Conservation (phyloP, 2,113 vertebrate species). For the Saguinus midas region DNA sequence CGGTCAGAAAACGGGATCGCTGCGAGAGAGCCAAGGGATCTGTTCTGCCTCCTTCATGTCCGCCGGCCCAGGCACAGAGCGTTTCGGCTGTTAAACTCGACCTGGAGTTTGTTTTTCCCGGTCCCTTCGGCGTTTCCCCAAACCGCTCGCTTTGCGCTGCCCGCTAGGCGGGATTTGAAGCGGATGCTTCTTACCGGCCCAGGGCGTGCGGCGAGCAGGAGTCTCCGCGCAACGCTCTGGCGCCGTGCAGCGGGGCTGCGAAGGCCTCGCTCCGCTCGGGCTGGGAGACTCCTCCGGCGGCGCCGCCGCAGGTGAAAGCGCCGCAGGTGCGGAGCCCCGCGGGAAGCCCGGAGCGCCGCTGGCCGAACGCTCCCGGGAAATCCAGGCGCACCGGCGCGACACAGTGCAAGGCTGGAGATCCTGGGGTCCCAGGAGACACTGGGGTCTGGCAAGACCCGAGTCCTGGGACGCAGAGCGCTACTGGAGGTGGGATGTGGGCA, state of each 20-base stretch:
- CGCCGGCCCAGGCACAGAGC: background rate
- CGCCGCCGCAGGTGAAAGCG: constrained; percentile 42
- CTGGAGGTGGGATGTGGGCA: background rate
- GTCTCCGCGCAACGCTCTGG: background rate
- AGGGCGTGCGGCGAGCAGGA: background rate
- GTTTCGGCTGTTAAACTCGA: fast-evolving
- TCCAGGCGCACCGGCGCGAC: fast-evolving
- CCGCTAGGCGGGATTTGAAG: background rate
- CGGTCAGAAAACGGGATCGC: too few relatives aligned
- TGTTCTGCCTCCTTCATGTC: fast-evolving
- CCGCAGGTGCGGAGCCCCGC: constrained; percentile 40
- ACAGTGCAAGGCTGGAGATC: fast-evolving
- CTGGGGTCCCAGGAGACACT: background rate
- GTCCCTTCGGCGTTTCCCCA: background rate
- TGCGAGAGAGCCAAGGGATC: background rate
- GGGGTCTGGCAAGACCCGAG: background rate
- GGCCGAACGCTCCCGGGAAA: background rate
- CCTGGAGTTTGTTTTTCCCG: background rate
- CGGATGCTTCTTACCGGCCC: background rate
- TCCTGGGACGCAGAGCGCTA: background rate
- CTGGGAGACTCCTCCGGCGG: background rate
- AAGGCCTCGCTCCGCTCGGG: background rate
- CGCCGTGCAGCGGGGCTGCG: background rate
- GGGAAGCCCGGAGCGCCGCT: background rate
- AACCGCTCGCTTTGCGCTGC: background rate